These are phyloP conservation scores for Zhuqinia jingwanae DNA, from an alignment of 2,888 invertebrate genomes.

Conservation along the genomic window DNA sequence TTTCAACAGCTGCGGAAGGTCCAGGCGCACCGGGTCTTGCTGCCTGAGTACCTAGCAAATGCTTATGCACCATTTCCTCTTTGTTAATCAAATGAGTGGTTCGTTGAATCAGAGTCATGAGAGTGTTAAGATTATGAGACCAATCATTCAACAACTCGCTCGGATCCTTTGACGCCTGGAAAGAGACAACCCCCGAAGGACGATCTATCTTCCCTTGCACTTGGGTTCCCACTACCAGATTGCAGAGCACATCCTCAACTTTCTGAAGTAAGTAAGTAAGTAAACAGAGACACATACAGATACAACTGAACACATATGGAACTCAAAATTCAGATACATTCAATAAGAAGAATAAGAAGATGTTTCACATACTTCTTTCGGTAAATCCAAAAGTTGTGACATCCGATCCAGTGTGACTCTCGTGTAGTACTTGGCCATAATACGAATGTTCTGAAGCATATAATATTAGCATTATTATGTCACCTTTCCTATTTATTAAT, in stretches of 20 bases:
- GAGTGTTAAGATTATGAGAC: slow-evolving; percentile 92
- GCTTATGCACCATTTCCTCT: slow-evolving; percentile 89
- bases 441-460: slow-evolving; percentile 93
- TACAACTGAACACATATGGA: too few relatives aligned
- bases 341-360: too few relatives aligned
- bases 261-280: too few relatives aligned
- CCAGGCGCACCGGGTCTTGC: slow-evolving; percentile 28
- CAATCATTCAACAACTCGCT: slow-evolving; percentile 97
- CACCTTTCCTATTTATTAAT: too few relatives aligned
- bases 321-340: too few relatives aligned
- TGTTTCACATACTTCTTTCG: slow-evolving; percentile 83
- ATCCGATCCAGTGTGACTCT: slow-evolving; percentile 93
- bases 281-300: too few relatives aligned
- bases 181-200: slow-evolving; percentile 95
- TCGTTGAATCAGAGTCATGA: slow-evolving; percentile 97
- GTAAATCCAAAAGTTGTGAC: slow-evolving; percentile 95
- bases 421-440: slow-evolving; percentile 99
- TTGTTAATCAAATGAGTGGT: slow-evolving; percentile 99
- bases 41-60: slow-evolving; percentile 79
- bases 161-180: slow-evolving; percentile 93
- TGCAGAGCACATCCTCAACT: slow-evolving; percentile 97
- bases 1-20: slow-evolving; percentile 43
- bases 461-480: too few relatives aligned
- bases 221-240: slow-evolving; percentile 94
- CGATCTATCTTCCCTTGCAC: slow-evolving; percentile 98